Conservation (phyloP, 2,113 vertebrate species). For the Carassius auratus region DNA sequence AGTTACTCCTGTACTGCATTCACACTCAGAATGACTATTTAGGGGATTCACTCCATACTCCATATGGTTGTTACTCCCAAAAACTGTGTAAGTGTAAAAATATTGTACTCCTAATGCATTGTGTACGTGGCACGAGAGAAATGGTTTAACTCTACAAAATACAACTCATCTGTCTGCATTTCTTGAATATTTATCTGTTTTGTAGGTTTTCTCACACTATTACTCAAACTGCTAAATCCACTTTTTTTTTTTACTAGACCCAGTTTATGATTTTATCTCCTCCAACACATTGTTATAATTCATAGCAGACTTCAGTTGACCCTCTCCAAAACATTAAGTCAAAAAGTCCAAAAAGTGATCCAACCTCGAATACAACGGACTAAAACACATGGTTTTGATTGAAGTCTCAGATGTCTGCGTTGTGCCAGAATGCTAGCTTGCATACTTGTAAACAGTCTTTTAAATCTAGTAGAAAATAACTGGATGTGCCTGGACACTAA, state of each 20-base stretch:
- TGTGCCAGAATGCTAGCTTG: neutral
- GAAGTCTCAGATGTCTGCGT: neutral
- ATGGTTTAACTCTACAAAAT: neutral
- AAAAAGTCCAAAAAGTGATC: slow-evolving; percentile 67
- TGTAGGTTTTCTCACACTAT: slow-evolving; percentile 10
- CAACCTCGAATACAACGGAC: slow-evolving; percentile 61
- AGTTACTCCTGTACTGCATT: neutral
- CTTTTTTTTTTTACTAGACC: neutral
- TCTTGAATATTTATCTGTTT: slow-evolving; percentile 6
- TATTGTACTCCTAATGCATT: too few species aligned
- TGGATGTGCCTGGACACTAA: slow-evolving; percentile 12
- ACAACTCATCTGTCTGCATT: neutral
- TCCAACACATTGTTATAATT: slow-evolving; percentile 70
- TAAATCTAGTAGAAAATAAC: slow-evolving; percentile 7
- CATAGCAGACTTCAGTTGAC: slow-evolving; percentile 66
- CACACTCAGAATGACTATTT: neutral
- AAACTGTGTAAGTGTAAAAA: too few species aligned
- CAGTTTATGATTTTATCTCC: slow-evolving; percentile 37
- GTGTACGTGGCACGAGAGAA: neutral
- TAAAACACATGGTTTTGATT: slow-evolving; percentile 26
- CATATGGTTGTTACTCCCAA: neutral
- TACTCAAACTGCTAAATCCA: slow-evolving; percentile 7
- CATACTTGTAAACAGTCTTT: slow-evolving; percentile 3
- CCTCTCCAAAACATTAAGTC: slow-evolving; percentile 69
- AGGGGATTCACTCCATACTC: neutral